phyloP scores from a whole-genome alignment of 35 echinoderm and acorn worm species.

The Heliocidaris erythrogramma region DNA sequence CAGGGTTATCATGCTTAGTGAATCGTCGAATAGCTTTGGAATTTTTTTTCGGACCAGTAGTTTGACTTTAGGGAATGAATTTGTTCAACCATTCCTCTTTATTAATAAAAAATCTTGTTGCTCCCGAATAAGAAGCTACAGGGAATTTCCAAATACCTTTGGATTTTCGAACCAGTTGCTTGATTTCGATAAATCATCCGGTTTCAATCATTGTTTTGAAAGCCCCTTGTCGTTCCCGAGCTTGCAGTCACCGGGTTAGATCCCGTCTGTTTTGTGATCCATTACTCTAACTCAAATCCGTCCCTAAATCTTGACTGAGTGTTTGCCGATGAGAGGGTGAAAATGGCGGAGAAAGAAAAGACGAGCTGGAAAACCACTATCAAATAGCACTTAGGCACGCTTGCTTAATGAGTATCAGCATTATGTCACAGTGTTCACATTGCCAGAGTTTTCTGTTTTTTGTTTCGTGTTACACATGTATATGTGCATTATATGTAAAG shows the following conservation, averaged over 20 bases:
- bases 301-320: constrained; percentile 17
- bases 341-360: neutral
- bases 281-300: neutral
- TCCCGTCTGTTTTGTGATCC: neutral
- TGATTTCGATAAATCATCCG: neutral
- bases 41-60: too few relatives aligned
- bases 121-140: neutral
- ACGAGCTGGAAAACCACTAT: neutral
- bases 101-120: neutral
- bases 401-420: constrained; percentile 11
- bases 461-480: too few relatives aligned
- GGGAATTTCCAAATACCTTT: neutral
- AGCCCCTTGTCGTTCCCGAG: neutral
- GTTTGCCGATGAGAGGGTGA: constrained; percentile 4
- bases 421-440: neutral
- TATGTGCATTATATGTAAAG: too few relatives aligned
- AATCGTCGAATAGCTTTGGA: too few relatives aligned
- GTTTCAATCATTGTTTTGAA: neutral
- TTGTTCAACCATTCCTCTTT: neutral
- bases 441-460: too few relatives aligned
- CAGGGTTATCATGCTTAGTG: too few relatives aligned
- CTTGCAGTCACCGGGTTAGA: neutral
- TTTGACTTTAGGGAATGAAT: too few relatives aligned
- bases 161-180: neutral
- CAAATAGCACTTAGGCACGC: constrained; percentile 37